phyloP scores from a whole-genome alignment of 2,113 vertebrate species.

The Myxocyprinus asiaticus region DNA sequence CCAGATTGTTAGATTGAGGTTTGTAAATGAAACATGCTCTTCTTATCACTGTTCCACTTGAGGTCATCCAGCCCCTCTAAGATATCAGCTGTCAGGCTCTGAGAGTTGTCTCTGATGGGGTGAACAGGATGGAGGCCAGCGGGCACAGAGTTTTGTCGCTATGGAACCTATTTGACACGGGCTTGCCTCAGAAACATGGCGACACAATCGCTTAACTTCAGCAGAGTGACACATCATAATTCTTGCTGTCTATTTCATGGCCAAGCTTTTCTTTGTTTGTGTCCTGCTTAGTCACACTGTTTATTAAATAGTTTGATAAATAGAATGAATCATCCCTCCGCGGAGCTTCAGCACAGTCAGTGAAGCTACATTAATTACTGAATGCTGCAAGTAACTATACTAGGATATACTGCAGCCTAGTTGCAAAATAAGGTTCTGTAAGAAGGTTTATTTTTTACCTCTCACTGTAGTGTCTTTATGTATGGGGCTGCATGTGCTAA shows the following conservation, averaged over 20 bases:
- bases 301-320: constrained; percentile 7
- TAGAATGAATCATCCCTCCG: constrained; percentile 13
- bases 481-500: too few species aligned
- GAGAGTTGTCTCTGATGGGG: constrained; percentile 19
- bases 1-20: neutral
- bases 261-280: neutral
- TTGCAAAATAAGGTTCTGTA: too few species aligned
- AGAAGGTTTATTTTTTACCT: too few species aligned
- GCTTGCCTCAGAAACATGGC: neutral
- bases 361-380: neutral
- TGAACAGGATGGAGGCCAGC: constrained; percentile 19
- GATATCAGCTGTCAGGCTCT: constrained; percentile 17
- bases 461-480: too few species aligned
- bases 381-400: too few species aligned
- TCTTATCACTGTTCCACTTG: constrained; percentile 1
- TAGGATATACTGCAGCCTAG: too few species aligned
- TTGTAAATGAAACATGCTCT: neutral
- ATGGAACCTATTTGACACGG: constrained; percentile 1
- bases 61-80: constrained; percentile 28
- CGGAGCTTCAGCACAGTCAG: too few species aligned
- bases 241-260: neutral
- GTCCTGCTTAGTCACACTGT: neutral
- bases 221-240: constrained; percentile 13
- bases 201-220: neutral
- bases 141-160: neutral